Conservation (phyloP, 2,888 invertebrate genomes). For the Opisthograptis luteolata region DNA sequence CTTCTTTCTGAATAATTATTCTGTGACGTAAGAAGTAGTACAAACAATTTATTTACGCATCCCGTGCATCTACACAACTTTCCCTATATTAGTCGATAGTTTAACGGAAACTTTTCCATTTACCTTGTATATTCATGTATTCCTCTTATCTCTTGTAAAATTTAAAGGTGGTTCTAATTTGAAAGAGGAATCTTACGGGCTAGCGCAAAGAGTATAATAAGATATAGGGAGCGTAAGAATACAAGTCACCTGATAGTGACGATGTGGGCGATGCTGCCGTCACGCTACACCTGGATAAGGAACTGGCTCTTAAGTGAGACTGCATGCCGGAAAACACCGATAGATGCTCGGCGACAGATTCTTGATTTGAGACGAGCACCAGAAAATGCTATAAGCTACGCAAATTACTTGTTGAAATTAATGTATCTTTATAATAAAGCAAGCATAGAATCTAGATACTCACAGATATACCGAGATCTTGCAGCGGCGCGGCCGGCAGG, state of each 20-base stretch:
- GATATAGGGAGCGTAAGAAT: too few species aligned
- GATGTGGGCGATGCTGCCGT: too few species aligned
- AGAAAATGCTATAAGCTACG: too few species aligned
- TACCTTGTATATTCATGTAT: constrained; percentile 25
- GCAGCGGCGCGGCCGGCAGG: neutral
- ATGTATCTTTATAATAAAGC: neutral
- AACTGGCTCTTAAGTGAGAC: too few species aligned
- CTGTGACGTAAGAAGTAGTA: constrained; percentile 13
- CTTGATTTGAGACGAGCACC: too few species aligned
- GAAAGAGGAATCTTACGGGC: too few species aligned
- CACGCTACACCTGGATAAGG: too few species aligned
- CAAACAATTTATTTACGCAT: constrained; percentile 40
- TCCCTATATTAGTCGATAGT: constrained; percentile 50
- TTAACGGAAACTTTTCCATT: constrained; percentile 39
- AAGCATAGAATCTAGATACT: neutral
- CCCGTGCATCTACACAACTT: constrained; percentile 30
- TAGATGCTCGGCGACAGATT: too few species aligned
- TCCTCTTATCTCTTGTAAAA: constrained; percentile 16
- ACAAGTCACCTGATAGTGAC: too few species aligned
- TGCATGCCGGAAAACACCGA: too few species aligned
- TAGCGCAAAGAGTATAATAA: too few species aligned
- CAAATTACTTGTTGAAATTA: neutral
- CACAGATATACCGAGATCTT: constrained; percentile 1
- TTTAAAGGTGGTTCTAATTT: too few species aligned
- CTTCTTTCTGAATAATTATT: neutral